These are phyloP conservation scores for Pseudopodoces humilis DNA, from an alignment of 2,113 vertebrate genomes.

Conservation along the genomic window DNA sequence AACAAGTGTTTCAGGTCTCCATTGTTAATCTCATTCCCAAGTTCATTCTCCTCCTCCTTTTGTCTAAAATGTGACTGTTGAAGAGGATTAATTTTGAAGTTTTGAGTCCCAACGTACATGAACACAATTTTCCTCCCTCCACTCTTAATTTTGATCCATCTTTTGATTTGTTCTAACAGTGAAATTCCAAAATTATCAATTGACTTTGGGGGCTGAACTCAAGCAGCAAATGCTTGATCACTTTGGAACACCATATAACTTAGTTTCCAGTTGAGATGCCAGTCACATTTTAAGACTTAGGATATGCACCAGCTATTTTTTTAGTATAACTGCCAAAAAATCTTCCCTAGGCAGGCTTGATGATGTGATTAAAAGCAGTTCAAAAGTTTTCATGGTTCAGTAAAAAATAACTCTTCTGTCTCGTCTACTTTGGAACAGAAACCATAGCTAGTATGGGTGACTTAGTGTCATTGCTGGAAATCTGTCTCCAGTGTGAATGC, in stretches of 20 bases:
- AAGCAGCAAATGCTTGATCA: background rate
- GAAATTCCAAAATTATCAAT: background rate
- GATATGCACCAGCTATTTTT: background rate
- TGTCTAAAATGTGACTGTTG: slow-evolving; percentile 55
- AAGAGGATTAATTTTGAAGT: background rate
- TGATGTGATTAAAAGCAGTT: background rate
- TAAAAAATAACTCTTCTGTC: background rate
- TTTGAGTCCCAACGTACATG: background rate
- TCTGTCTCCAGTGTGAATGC: background rate
- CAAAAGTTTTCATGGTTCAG: background rate
- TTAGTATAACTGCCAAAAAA: background rate
- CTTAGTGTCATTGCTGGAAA: background rate
- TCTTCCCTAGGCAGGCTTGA: background rate
- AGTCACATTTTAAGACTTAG: slow-evolving; percentile 40
- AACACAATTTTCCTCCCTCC: background rate
- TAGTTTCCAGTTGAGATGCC: background rate
- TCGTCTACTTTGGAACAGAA: background rate
- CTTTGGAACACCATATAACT: background rate
- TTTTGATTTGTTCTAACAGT: background rate
- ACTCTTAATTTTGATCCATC: background rate
- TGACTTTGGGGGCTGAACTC: background rate
- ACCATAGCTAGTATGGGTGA: background rate
- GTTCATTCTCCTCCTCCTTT: slow-evolving; percentile 29
- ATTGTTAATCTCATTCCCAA: slow-evolving; percentile 44
- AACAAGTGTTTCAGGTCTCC: slow-evolving; percentile 22